Conservation (phyloP, 2,888 invertebrate species). For the Rhingia rostrata region DNA sequence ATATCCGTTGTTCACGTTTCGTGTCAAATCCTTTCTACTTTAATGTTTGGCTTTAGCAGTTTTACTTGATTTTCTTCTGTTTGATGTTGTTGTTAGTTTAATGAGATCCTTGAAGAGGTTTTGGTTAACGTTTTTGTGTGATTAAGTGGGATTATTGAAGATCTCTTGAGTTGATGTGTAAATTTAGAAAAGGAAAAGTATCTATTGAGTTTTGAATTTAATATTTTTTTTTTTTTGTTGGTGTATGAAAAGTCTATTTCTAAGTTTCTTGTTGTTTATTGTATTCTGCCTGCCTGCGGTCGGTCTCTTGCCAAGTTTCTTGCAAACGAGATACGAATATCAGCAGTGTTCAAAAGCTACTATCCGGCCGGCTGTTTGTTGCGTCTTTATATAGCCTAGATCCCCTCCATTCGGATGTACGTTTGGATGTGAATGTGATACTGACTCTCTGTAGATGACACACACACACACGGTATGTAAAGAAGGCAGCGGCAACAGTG, state of each 20-base stretch:
- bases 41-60: constrained; percentile 65
- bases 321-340: constrained; percentile 76
- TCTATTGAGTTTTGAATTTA: constrained; percentile 42
- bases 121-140: constrained; percentile 60
- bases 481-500: constrained; percentile 19
- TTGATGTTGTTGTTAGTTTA: not conserved
- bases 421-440: constrained; percentile 39
- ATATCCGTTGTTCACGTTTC: constrained; percentile 72
- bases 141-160: constrained; percentile 28
- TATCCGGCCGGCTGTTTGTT: constrained; percentile 82
- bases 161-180: constrained; percentile 57
- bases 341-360: constrained; percentile 82
- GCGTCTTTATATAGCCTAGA: constrained; percentile 76
- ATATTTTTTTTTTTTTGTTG: constrained; percentile 13
- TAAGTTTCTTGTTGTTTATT: constrained; percentile 40
- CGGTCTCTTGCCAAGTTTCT: constrained; percentile 67
- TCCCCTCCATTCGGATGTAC: constrained; percentile 57
- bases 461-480: constrained; percentile 32
- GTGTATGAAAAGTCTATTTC: constrained; percentile 64
- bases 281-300: constrained; percentile 67
- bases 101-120: constrained; percentile 67
- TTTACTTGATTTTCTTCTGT: constrained; percentile 30
- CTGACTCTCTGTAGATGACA: constrained; percentile 48
- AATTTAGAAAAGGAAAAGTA: constrained; percentile 59
- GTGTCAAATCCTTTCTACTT: constrained; percentile 56